Conservation (phyloP, 1,140 invertebrate species). For the Heliconius eleuchia region DNA sequence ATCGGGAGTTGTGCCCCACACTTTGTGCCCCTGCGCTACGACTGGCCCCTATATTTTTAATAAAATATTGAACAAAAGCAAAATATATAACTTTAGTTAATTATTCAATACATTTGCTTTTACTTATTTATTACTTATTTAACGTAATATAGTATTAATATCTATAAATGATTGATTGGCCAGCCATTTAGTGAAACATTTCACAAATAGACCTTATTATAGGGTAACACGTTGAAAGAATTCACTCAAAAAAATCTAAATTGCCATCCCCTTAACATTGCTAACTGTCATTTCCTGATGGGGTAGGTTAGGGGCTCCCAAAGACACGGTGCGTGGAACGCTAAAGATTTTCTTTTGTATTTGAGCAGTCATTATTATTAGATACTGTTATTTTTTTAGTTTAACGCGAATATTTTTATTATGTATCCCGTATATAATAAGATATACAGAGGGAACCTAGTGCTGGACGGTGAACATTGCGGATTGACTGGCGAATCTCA, state of each 20-base stretch:
- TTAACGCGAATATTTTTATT: no score
- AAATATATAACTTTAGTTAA: not conserved
- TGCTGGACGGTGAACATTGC: no score
- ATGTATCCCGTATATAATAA: no score
- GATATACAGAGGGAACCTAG: no score
- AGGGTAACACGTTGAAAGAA: slow-evolving; percentile 47
- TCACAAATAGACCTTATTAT: slow-evolving; percentile 45
- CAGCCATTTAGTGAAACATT: slow-evolving; percentile 35
- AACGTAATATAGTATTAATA: not conserved
- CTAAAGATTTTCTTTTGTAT: no score
- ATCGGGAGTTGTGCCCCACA: no score
- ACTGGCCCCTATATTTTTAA: no score
- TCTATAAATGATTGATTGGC: slow-evolving; percentile 24
- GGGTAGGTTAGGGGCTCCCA: not conserved
- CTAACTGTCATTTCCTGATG: slow-evolving; percentile 1
- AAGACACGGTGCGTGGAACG: not conserved
- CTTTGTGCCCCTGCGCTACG: no score
- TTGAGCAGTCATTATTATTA: no score
- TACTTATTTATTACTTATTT: not conserved
- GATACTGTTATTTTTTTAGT: no score
- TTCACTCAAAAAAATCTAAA: slow-evolving; percentile 37
- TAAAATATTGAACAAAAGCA: not conserved
- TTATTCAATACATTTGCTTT: not conserved
- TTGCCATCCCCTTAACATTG: slow-evolving; percentile 33
- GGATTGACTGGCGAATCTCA: no score